phyloP scores from a whole-genome alignment of 1,140 invertebrate genomes.

The Diprion similis region DNA sequence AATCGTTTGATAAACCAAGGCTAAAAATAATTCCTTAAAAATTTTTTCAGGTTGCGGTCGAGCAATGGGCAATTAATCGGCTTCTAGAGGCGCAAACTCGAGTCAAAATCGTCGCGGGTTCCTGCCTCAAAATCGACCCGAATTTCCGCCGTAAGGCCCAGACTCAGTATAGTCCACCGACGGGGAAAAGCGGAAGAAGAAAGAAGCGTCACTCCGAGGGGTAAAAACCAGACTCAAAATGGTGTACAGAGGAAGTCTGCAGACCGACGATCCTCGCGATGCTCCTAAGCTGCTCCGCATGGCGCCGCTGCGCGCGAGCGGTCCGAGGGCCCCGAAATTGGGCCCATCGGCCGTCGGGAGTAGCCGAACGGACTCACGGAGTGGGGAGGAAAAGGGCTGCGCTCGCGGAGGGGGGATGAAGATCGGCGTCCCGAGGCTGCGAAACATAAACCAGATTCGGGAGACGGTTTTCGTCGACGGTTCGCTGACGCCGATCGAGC shows the following conservation, averaged over 20 bases:
- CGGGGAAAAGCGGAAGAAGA: too few relatives aligned
- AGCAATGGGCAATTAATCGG: neutral
- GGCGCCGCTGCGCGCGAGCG: constrained; percentile 41
- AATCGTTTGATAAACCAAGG: too few relatives aligned
- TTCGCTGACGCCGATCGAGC: constrained; percentile 20
- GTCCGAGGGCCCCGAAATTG: neutral
- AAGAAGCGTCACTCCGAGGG: too few relatives aligned
- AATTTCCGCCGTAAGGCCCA: too few relatives aligned
- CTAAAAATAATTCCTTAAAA: too few relatives aligned
- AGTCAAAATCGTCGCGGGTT: neutral
- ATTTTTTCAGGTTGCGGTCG: neutral
- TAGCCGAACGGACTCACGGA: constrained; percentile 43
- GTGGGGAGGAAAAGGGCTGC: constrained; percentile 42
- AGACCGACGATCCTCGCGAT: constrained; percentile 46
- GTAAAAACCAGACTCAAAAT: constrained; percentile 19
- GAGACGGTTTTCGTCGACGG: constrained; percentile 44
- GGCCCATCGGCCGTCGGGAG: constrained; percentile 32
- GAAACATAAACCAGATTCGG: constrained; percentile 53
- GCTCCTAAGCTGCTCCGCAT: constrained; percentile 44
- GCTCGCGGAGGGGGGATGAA: constrained; percentile 41
- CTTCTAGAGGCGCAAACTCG: neutral
- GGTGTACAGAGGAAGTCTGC: constrained; percentile 47
- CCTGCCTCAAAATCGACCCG: too few relatives aligned
- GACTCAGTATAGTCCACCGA: too few relatives aligned
- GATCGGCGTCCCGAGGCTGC: constrained; percentile 43